Base-by-base conservation (phyloP, 2,113 vertebrate genomes). In the Lipophrys pholis region DNA sequence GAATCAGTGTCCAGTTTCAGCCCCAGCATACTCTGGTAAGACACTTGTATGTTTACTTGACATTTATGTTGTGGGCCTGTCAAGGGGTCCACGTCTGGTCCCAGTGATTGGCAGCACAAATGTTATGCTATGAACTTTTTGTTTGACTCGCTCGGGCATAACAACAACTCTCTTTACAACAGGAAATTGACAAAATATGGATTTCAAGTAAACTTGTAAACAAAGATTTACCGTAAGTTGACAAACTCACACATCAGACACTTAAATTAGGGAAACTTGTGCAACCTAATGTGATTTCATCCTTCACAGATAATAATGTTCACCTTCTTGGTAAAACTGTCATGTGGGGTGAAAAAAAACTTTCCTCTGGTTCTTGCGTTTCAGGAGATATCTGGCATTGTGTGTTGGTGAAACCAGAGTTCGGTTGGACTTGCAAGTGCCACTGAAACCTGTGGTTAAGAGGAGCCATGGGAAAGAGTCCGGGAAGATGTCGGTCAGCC, bases 111-210 rank as follows among this genome's bases (percentile, higher is more conserved):
- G 12, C 45, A 48, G 6, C 14, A 7, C 45, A 7, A 7, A 15
- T 7, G 14, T n/a, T 48, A 7, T 48, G 14, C 14, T 48, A 30
- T 30, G 21, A 30, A 30, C 21, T 30, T 30, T 30, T n/a, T n/a
- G n/a, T 43, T 40, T 15, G 14, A 63, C 11, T 56, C 11, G 1
- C 8, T 38, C 2, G 42, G 8, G 8, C 9, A 5, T 63, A 65
- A 74, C 70, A 16, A 8, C 50, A 16, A 35, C 7, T 78, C 9
- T 80, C 35, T 70, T 49, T 74, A 8, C 80, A 21, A 61, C 87
- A 99, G 98, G 98, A 99, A 94, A 97, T 99, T 5, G 97, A 98
- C 92, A 94, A 87, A 76, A 69, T 98, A 91, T 97, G 97, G 97
- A 93, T 99, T 84, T 98, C 98, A 89, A 97, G 96, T 88, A 98